These are phyloP conservation scores for Boloria selene DNA, from an alignment of 2,888 invertebrate species.

Conservation along the genomic window DNA sequence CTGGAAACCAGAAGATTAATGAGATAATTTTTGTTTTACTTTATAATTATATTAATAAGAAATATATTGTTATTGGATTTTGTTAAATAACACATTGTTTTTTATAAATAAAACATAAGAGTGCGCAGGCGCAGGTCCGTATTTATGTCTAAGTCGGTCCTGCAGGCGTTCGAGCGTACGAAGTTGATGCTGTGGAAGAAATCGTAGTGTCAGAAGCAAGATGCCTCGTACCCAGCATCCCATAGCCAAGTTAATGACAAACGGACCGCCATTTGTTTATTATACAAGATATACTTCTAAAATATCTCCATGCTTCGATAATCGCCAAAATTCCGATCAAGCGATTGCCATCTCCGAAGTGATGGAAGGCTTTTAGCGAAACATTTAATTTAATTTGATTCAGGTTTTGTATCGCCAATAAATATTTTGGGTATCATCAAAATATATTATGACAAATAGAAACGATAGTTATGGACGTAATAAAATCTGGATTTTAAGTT, in stretches of 20 bases:
- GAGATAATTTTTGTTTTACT: too few species aligned
- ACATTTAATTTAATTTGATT: background rate
- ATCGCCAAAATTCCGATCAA: background rate
- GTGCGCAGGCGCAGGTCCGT: conserved; percentile 21
- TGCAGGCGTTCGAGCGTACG: conserved; percentile 24
- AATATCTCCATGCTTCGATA: background rate
- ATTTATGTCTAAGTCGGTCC: conserved; percentile 12
- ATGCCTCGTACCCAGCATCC: conserved; percentile 19
- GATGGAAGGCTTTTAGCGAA: background rate
- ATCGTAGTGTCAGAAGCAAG: conserved; percentile 15
- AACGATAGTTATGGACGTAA: background rate
- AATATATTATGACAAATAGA: conserved; percentile 4
- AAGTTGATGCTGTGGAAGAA: conserved; percentile 22
- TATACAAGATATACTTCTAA: background rate
- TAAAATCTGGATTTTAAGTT: conserved; percentile 6
- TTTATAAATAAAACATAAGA: conserved; percentile 17
- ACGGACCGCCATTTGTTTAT: conserved; percentile 6
- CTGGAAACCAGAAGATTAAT: too few species aligned
- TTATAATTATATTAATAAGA: too few species aligned
- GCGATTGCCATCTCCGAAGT: background rate
- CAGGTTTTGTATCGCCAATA: background rate
- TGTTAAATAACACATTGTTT: background rate
- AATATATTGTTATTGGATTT: too few species aligned
- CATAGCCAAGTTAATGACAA: conserved; percentile 8
- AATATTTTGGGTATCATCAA: background rate